Evolutionary conservation across 30 jellyfish, hydroid and myxozoan genomes (phyloP), one percentile per base, ranked within the genome.

Genomic region (Aurelia sp.): DNA sequence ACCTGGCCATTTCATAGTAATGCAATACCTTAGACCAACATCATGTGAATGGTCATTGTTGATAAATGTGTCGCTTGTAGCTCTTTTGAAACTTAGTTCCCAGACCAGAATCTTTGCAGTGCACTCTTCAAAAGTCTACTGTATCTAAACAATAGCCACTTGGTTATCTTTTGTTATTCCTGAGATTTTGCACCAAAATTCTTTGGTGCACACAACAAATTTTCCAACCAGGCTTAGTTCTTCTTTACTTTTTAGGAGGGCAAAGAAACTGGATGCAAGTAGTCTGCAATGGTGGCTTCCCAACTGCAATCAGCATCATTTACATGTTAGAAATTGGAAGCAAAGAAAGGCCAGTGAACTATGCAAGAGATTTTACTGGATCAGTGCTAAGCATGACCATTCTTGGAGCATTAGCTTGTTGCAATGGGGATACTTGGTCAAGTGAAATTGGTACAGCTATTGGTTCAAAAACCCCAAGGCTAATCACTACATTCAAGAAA

Each of bases 341-440:
- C 83, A 89, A 63, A 74, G 98, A 93, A 55, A 63, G 91, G 10
- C 96, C 97, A 31, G 74, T 93, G 20, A 84, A 93, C 65, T 93
- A 70, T 88, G 87, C 96, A 40, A 82, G 84, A 78, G 98, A 93
- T 67, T 93, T 87, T 68, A 82, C 81, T 2, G 82, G 80, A 18
- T 93, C 98, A 21, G 76, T 76, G 4, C 89, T 93, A 22, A 64
- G 80, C 20, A 82, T 89, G 64, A 65, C 92, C 13, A 30, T 93
- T 63, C 69, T 93, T 61, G 97, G 97, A 11, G 85, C 98, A 11
- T 10, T 93, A 24, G 96, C 96, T 13, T 93, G 98, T 59, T 85
- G 97, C 63, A 93, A 93, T 70, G 98, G 97, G 11, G 98, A 93
- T 82, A 93, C 98, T 31, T 93, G 98, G 98, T 52, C 97, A 16